Evolutionary conservation across 1,140 invertebrate genomes (phyloP).

Genomic region (Lineus longissimus): DNA sequence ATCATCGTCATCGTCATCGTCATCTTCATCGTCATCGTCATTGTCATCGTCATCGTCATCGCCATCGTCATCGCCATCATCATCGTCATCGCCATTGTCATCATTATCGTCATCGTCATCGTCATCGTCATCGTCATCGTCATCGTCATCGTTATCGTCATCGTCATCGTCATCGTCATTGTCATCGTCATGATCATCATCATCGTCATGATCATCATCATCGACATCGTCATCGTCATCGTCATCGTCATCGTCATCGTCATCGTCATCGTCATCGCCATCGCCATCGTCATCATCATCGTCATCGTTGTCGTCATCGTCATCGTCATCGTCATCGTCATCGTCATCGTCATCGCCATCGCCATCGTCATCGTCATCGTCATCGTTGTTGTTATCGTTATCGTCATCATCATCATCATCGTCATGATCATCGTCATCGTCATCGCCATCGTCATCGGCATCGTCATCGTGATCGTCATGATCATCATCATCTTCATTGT

Average conservation of each 20-base stretch:
- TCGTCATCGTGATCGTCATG: no score
- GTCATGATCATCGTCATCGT: no score
- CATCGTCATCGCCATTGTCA: constrained; percentile 1
- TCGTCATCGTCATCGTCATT: constrained; percentile 1
- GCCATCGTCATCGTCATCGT: constrained; percentile 1
- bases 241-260: constrained; percentile 1
- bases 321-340: constrained; percentile 1
- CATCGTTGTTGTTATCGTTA: constrained; percentile 3
- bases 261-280: constrained; percentile 1
- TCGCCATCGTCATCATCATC: constrained; percentile 1
- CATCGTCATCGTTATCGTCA: constrained; percentile 1
- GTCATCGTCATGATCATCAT: no score
- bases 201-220: no score
- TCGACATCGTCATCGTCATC: not conserved
- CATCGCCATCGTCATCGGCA: no score
- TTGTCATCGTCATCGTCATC: constrained; percentile 1
- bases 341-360: constrained; percentile 1
- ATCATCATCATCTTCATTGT: no score
- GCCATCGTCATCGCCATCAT: constrained; percentile 1
- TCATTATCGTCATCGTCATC: constrained; percentile 3
- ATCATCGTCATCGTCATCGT: no score
- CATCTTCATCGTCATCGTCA: no score
- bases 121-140: constrained; percentile 2
- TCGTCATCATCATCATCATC: no score
- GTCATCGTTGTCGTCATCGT: constrained; percentile 1